Evolutionary conservation across 2,113 vertebrate species (phyloP), one percentile per base, ranked within the genome.

Genomic region (Elephas maximus): DNA sequence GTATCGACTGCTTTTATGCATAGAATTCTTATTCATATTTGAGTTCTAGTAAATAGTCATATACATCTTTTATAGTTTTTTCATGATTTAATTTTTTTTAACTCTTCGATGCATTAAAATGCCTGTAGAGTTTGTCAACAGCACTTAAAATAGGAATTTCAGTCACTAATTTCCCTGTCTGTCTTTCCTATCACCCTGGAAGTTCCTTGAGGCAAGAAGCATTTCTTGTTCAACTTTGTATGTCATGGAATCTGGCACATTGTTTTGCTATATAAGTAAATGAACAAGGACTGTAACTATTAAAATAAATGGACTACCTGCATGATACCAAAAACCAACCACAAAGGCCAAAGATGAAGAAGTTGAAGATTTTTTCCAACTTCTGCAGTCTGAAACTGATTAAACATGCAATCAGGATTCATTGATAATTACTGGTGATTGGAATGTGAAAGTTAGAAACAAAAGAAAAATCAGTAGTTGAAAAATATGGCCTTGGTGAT

Each of bases 11-110:
- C 6, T 90, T 90, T 93, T 76, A 77, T 91, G 12, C 63, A 63
- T 69, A 87, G 74, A 92, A 60, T 62, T 10, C 41, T 44, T 3
- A 92, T 48, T 12, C 23, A 73, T 48, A 77, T 51, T 80, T 8
- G 79, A 79, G 12, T 82, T 45, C 24, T 92, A 81, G 21, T 26
- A 79, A 89, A 76, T 20, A 95, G 37, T 62, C 6, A 65, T 57
- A 78, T 15, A 17, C 48, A 12, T 44, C 8, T 90, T 87, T 73
- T 73, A 65, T 12, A 53, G n/a, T 37, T 41, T 91, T 77, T 80
- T n/a, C 21, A 84, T n/a, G 2, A 81, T 62, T 71, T 94, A 60
- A 81, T 23, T 90, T 88, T 91, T 93, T 85, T 57, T 45, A 90
- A 71, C 2, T 83, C 20, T 84, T 53, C 51, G 67, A 57, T 81